Conservation (phyloP, 2,888 invertebrate genomes). For the Tridacna crocea region DNA sequence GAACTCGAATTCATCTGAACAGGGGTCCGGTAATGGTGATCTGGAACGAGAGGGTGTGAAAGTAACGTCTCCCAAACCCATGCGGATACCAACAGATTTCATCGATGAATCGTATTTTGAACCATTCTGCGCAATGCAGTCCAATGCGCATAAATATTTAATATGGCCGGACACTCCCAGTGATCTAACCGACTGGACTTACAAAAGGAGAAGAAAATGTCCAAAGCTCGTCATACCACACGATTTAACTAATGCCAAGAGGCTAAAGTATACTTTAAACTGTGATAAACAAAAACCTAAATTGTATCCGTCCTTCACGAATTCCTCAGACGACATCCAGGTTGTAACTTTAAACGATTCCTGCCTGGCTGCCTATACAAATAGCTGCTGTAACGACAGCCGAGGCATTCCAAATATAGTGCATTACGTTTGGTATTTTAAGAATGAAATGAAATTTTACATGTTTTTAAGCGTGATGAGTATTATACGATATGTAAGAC, state of each 20-base stretch:
- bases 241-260: neutral
- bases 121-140: constrained; percentile 10
- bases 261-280: neutral
- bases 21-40: neutral
- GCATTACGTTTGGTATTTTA: constrained; percentile 19
- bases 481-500: constrained; percentile 6
- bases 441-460: constrained; percentile 23
- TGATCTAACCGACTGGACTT: constrained; percentile 26
- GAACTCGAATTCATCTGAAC: neutral
- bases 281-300: constrained; percentile 7
- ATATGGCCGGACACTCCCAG: constrained; percentile 9
- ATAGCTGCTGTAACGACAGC: constrained; percentile 22
- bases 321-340: constrained; percentile 2
- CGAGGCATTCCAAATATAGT: constrained; percentile 12
- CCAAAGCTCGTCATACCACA: constrained; percentile 11
- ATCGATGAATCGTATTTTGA: constrained; percentile 4
- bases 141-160: constrained; percentile 14
- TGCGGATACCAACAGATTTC: neutral
- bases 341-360: neutral
- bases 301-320: constrained; percentile 8
- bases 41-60: neutral
- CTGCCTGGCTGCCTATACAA: neutral
- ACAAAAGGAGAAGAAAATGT: constrained; percentile 18
- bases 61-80: neutral
- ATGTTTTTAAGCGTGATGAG: constrained; percentile 20